Evolutionary conservation across 1,140 invertebrate genomes (phyloP), one percentile per base, ranked within the genome.

Genomic region (Drosophila malerkotliana): DNA sequence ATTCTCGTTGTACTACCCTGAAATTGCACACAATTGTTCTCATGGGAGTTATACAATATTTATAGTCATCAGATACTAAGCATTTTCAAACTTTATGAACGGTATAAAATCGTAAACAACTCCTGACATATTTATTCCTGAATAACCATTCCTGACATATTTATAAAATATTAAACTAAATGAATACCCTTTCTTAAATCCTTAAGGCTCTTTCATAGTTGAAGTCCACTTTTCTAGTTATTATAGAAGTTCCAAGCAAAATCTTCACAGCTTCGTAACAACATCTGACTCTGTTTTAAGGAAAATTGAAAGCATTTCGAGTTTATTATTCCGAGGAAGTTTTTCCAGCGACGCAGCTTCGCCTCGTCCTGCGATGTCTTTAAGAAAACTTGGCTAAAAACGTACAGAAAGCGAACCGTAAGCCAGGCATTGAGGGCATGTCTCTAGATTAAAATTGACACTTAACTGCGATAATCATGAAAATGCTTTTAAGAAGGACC

Each of bases 361-460:
- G 6, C 3, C 24, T 10, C 4, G 15, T 45, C 15, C 44, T 21
- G 24, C 5, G 18, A 8, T 3, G 10, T 2, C 57, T 41, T 63
- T 56, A 63, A 28, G 21, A 14, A 10, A 12, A 14, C 24, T 18
- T 4, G 6, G 15, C 14, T 45, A 8, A n/a, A 45, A 59, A 49
- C 41, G 18, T 44, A 26, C 24, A n/a, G 34, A 69, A 26, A 41
- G 4, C 9, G 12, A 32, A 28, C 26, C 26, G 26, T 28, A 32
- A 45, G 30, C 34, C 10, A 10, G n/a, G 32, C 57, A 67, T 30
- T 64, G 52, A 48, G 48, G 56, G 24, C 53, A 62, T 58, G 57
- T 26, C 59, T 51, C 58, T 83, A 79, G 80, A 83, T 83, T 75
- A 83, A 79, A 83, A 84, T 61, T 83, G 79, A 83, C 79, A 83